Base-by-base conservation (phyloP, 1,140 invertebrate species). In the Drosophila pruinosa region DNA sequence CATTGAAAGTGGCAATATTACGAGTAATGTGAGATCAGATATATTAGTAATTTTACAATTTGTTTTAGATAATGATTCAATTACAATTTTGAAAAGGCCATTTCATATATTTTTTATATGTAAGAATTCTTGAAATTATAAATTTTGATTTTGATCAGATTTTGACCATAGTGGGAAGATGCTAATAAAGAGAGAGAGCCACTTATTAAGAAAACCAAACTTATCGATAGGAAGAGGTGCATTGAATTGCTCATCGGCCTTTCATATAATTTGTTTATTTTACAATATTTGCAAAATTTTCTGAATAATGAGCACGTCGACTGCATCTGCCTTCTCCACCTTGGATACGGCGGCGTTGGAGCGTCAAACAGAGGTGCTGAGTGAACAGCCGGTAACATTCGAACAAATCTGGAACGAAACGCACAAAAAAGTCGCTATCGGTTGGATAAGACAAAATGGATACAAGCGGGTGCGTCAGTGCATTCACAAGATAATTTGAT, bases 361-460 rank as follows among this genome's bases (percentile, higher is more conserved):
- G 28, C 75, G 90, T 0, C 45, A 81, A 22, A 61, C 80, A 2
- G 89, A 91, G 19, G 1, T 72, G 5, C 57, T 57, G 4, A 24
- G 1, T 3, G 72, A 82, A 14, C 19, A 21, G 4, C 38, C 41
- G 0, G 47, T 80, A 4, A 63, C 43, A 7, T 65, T 80, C n/a
- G 79, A 83, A 50, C 69, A 91, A 62, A 89, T 91, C 21, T 90
- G 91, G 90, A 76, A 72, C 43, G 78, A 89, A 38, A 93, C 93
- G 65, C 93, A 95, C 83, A 78, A 93, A 28, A 78, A 92, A 53
- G 92, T 92, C 48, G 94, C 94, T 92, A 73, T 91, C 17, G 75
- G 93, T 50, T 97, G 96, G 96, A 95, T 97, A 48, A 89, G 92
- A 75, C 90, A 93, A 24, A 93, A 94, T 90, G 91, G 93, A 57